These are phyloP conservation scores for Microcaecilia unicolor DNA, from an alignment of 2,797 vertebrate species.

Conservation along the genomic window DNA sequence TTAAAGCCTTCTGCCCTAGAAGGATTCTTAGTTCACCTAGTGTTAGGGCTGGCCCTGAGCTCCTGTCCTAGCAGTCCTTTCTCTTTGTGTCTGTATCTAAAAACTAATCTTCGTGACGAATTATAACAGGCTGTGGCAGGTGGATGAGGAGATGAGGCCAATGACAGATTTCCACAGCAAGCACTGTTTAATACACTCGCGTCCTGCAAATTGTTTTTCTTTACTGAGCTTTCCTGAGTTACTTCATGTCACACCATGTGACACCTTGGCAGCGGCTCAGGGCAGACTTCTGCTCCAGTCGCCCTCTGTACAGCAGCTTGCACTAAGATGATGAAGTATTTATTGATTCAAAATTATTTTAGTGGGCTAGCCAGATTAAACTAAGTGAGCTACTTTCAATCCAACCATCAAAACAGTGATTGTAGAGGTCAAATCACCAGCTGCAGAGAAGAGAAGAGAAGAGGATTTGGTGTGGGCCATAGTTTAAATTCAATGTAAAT, in stretches of 20 bases:
- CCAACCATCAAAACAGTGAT: too few species aligned
- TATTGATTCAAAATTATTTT: constrained; percentile 22
- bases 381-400: constrained; percentile 14
- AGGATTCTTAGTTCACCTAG: too few species aligned
- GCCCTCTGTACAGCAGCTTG: constrained; percentile 6
- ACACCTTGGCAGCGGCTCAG: constrained; percentile 3
- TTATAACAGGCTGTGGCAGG: constrained; percentile 4
- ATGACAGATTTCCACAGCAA: constrained; percentile 11
- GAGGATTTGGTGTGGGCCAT: too few species aligned
- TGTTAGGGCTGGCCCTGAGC: too few species aligned
- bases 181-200: constrained; percentile 8
- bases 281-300: constrained; percentile 14
- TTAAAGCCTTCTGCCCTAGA: too few species aligned
- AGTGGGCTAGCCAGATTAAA: constrained; percentile 14
- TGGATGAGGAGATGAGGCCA: constrained; percentile 6
- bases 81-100: too few species aligned
- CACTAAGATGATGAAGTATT: constrained; percentile 18
- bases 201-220: constrained; percentile 17
- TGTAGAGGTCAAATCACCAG: too few species aligned
- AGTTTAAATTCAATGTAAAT: too few species aligned
- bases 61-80: too few species aligned
- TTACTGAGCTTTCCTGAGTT: constrained; percentile 17
- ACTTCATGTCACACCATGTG: constrained; percentile 11
- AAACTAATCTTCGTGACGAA: constrained; percentile 6
- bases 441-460: too few species aligned